Base-by-base conservation (phyloP, 2,797 vertebrate species). In the Tenualosa thibaudeaui region DNA sequence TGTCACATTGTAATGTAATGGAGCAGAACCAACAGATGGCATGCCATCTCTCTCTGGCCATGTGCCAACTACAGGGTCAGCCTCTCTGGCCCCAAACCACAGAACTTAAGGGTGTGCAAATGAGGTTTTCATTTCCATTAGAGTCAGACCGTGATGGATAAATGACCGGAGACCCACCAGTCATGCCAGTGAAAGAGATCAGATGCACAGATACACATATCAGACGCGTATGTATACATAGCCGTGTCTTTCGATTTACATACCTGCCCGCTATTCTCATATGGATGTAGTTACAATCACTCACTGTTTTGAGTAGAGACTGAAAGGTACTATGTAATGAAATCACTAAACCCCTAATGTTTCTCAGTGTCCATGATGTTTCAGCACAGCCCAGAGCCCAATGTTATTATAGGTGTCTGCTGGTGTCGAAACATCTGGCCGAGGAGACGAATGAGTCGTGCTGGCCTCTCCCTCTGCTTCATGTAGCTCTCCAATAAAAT, bases 261-360 rank as follows among this genome's bases (percentile, higher is more conserved):
- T 75, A 43, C 68, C 68, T 75, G 31, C 37, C 37, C 31, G 37
- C 37, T 75, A 75, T 75, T 81, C 84, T 84, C 85, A 85, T 83
- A 85, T 89, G 86, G 88, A 88, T 89, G 81, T 86, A 82, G 82
- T 92, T 88, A 85, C 81, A 86, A 86, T 89, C 84, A 85, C 82
- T 87, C 62, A 68, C 51, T 83, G 83, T 91, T 89, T 86, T 3
- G 37, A 89, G 68, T 84, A 46, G 85, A 81, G 43, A 58, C 54
- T 26, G 81, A 50, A 86, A 83, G 58, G 60, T 46, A 78, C 71
- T 43, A 46, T 83, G 85, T 84, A 86, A 85, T 53, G 58, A 37
- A 83, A 82, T 71, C 53, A 50, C 75, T n/a, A 56, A 50, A 84
- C 83, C 46, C 26, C 83, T 84, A 85, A 62, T 75, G 85, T 84